These are phyloP conservation scores for Drosophila macrospina DNA, from an alignment of 2,888 invertebrate species.

Conservation along the genomic window DNA sequence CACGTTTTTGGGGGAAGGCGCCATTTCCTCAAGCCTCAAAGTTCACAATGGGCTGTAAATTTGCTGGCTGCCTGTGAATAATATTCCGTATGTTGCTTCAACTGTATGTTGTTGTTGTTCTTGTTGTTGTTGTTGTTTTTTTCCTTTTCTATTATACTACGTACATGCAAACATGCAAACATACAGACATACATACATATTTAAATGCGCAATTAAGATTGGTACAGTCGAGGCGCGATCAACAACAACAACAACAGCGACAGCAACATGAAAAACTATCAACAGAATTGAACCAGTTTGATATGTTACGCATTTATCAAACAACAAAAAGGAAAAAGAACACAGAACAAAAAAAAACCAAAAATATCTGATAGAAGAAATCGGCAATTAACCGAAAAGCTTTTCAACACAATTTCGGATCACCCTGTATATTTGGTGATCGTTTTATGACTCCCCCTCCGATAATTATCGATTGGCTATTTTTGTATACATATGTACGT, in stretches of 20 bases:
- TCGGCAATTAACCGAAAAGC: constrained; percentile 20
- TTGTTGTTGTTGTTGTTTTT: constrained; percentile 39
- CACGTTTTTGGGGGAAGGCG: constrained; percentile 57
- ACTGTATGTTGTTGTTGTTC: constrained; percentile 40
- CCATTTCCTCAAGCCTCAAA: constrained; percentile 65
- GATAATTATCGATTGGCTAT: constrained; percentile 31
- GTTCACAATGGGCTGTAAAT: constrained; percentile 68
- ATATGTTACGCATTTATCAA: constrained; percentile 71
- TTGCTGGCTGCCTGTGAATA: constrained; percentile 40
- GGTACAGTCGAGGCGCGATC: constrained; percentile 62
- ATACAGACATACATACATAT: constrained; percentile 47
- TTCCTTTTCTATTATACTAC: constrained; percentile 50
- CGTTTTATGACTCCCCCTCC: constrained; percentile 13
- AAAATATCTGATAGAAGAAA: constrained; percentile 1
- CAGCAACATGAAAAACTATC: constrained; percentile 46
- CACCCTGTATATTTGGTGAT: constrained; percentile 22
- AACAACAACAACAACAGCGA: constrained; percentile 42
- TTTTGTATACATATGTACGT: constrained; percentile 2
- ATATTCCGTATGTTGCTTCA: constrained; percentile 33
- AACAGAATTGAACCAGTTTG: constrained; percentile 78
- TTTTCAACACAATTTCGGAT: constrained; percentile 7
- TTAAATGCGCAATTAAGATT: constrained; percentile 81
- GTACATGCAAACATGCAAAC: constrained; percentile 9
- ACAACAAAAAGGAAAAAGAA: background rate
- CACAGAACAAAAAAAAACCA: too few species aligned